A percentile compares a stretch with the other conserved stretches of the same genome.
phyloP scores from a whole-genome alignment of 2,888 invertebrate genomes.

The Patella caerulea region DNA sequence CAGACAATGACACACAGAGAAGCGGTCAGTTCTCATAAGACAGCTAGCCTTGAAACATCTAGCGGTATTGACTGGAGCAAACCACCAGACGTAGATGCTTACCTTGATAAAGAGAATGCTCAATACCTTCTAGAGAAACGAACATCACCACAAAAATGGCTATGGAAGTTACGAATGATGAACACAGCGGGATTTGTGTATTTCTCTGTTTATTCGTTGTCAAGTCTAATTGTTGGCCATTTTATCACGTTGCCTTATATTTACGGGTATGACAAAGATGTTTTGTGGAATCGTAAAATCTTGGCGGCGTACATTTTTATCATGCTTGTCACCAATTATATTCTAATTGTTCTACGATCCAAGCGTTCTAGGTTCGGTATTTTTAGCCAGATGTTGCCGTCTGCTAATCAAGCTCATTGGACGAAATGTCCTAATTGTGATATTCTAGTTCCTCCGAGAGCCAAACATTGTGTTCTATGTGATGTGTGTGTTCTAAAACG shows the following conservation, averaged over 20 bases:
- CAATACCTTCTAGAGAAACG: constrained; percentile 12
- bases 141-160: constrained; percentile 14
- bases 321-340: constrained; percentile 48
- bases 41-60: too few species aligned
- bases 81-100: constrained; percentile 5
- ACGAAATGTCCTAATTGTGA: constrained; percentile 53
- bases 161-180: constrained; percentile 35
- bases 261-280: constrained; percentile 30
- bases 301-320: constrained; percentile 46
- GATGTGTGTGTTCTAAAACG: constrained; percentile 70
- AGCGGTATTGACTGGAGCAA: background rate
- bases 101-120: background rate
- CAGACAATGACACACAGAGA: constrained; percentile 6
- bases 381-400: background rate
- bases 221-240: constrained; percentile 39
- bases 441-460: constrained; percentile 55
- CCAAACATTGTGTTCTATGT: constrained; percentile 72
- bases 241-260: constrained; percentile 45
- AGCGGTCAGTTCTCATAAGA: background rate
- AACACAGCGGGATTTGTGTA: constrained; percentile 47
- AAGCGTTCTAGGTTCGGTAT: constrained; percentile 34
- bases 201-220: constrained; percentile 39
- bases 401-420: constrained; percentile 37
- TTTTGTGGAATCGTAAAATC: constrained; percentile 31
- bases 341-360: constrained; percentile 41